Evolutionary conservation across 2,888 invertebrate species (phyloP).

Genomic region (Parnassius smintheus): DNA sequence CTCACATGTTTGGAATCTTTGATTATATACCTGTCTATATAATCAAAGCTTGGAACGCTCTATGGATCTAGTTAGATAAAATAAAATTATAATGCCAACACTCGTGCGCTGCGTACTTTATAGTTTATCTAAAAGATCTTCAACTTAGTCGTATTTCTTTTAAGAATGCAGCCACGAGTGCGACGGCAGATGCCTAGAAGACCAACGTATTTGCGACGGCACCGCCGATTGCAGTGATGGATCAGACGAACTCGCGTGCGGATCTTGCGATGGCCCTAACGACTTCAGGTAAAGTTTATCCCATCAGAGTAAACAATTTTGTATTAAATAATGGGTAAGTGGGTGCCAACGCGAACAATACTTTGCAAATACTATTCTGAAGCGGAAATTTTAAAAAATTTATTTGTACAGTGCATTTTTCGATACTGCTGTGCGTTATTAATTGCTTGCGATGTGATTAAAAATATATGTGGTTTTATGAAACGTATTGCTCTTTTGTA

Average conservation of each 20-base stretch:
- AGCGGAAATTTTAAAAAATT: not conserved
- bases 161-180: constrained; percentile 62
- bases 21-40: no score
- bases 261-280: constrained; percentile 51
- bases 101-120: not conserved
- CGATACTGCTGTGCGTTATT: constrained; percentile 8
- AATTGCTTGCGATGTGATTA: constrained; percentile 9
- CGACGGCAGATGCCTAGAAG: constrained; percentile 83
- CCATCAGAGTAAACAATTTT: not conserved
- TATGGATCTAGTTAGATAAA: no score
- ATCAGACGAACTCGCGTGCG: constrained; percentile 76
- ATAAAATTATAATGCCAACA: constrained; percentile 3
- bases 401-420: not conserved
- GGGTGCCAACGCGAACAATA: not conserved
- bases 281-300: constrained; percentile 66
- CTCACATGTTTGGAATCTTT: no score
- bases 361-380: not conserved
- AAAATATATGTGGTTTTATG: not conserved
- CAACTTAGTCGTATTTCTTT: constrained; percentile 50
- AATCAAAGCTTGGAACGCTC: no score
- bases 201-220: constrained; percentile 81
- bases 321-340: constrained; percentile 8
- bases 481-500: constrained; percentile 41
- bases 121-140: constrained; percentile 23
- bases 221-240: constrained; percentile 81